phyloP scores from a whole-genome alignment of 2,113 vertebrate species.

The Gymnobelideus leadbeateri region DNA sequence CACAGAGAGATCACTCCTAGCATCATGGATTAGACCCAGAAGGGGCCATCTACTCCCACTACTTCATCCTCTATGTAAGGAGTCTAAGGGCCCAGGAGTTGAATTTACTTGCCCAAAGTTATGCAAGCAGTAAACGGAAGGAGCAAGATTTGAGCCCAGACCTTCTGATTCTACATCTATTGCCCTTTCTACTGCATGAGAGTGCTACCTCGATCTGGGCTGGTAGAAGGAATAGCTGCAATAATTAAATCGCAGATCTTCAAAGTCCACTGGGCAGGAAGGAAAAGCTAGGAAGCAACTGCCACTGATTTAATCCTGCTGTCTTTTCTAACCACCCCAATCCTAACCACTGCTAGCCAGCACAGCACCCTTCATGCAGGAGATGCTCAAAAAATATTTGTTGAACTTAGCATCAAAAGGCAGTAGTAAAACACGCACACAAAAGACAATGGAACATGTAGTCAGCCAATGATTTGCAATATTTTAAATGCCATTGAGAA shows the following conservation, averaged over 20 bases:
- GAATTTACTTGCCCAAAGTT: not conserved
- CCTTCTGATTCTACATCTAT: not conserved
- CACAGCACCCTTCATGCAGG: not conserved
- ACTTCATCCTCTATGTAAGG: not conserved
- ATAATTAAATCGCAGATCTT: not conserved
- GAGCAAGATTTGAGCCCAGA: not conserved
- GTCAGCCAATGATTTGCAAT: fast-evolving
- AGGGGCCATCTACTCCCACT: not conserved
- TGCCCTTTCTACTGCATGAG: not conserved
- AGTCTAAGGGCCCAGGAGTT: not conserved
- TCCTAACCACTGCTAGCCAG: not conserved
- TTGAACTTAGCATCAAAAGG: not conserved
- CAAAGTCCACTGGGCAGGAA: not conserved
- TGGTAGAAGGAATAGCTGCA: not conserved
- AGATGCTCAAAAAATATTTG: not conserved
- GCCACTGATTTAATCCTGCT: not conserved
- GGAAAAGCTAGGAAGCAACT: not conserved
- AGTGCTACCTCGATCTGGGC: not conserved
- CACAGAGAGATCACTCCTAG: not conserved
- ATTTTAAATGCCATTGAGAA: constrained; percentile 28
- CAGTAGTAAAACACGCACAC: not conserved
- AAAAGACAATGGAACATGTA: not conserved
- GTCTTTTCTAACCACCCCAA: not conserved
- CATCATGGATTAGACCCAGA: not conserved
- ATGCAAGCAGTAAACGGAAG: not conserved